A percentile compares a stretch with the other conserved stretches of the same genome.
phyloP scores from a whole-genome alignment of 2,797 vertebrate species.

The Myripristis murdjan region DNA sequence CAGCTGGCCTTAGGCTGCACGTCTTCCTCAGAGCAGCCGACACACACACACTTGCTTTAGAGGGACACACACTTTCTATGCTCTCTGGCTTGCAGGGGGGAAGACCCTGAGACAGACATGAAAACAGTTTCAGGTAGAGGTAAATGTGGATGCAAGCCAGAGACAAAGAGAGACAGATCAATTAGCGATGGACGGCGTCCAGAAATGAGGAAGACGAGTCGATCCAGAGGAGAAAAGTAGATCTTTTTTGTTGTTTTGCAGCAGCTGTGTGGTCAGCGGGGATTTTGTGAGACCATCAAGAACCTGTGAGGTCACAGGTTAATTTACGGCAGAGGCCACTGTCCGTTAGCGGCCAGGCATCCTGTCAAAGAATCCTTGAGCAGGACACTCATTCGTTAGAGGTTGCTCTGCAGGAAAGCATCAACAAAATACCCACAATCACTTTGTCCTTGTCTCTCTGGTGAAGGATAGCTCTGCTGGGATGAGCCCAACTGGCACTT shows the following conservation, averaged over 20 bases:
- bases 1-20: conserved; percentile 70
- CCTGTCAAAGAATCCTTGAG: too few species aligned
- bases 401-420: not conserved
- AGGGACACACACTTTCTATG: conserved; percentile 13
- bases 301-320: not conserved
- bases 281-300: not conserved
- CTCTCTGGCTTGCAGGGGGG: not conserved
- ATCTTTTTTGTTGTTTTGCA: too few species aligned
- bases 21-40: not conserved
- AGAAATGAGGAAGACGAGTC: too few species aligned
- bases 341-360: not conserved
- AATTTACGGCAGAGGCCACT: not conserved
- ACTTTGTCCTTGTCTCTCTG: not conserved
- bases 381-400: too few species aligned
- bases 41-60: conserved; percentile 14
- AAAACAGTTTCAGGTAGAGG: conserved; percentile 34
- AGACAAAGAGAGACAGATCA: not conserved
- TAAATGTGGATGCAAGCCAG: not conserved
- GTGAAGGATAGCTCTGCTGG: conserved; percentile 1
- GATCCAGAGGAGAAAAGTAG: too few species aligned
- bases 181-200: too few species aligned
- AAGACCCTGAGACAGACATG: conserved; percentile 19
- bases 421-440: not conserved
- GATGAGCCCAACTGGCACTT: not conserved
- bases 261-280: too few species aligned